A percentile compares a stretch with the other conserved stretches of the same genome.
Conservation (phyloP, 2,797 vertebrate species). For the Aeoliscus strigatus region DNA sequence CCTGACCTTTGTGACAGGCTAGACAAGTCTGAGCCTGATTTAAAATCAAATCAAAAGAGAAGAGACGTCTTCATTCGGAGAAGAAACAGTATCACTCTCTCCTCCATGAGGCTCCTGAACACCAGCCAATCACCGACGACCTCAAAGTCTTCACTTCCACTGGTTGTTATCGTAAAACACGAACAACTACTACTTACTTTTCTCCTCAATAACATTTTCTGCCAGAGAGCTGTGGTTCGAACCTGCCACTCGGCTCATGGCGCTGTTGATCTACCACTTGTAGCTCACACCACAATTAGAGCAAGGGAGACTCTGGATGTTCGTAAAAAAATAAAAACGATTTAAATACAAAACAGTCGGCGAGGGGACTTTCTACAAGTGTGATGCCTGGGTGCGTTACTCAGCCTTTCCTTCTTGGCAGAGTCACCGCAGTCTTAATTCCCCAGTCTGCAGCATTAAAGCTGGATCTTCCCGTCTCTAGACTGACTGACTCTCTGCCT, state of each 20-base stretch:
- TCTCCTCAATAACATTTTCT: too few relatives aligned
- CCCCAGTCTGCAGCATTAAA: slow-evolving; percentile 58
- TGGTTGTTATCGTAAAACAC: too few relatives aligned
- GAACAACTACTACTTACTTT: too few relatives aligned
- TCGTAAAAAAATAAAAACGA: slow-evolving; percentile 23
- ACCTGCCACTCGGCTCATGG: slow-evolving; percentile 7
- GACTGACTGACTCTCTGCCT: slow-evolving; percentile 67
- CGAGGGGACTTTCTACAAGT: slow-evolving; percentile 51
- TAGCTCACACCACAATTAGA: slow-evolving; percentile 15
- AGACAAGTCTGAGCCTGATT: too few relatives aligned
- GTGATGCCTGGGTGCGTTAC: slow-evolving; percentile 57
- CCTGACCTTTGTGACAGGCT: too few relatives aligned
- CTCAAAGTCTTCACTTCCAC: too few relatives aligned
- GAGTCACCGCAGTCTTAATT: slow-evolving; percentile 56
- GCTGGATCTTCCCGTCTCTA: slow-evolving; percentile 62
- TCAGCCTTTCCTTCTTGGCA: slow-evolving; percentile 65
- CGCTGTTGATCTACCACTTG: slow-evolving; percentile 12
- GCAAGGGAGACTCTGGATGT: slow-evolving; percentile 11
- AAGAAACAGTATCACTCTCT: too few relatives aligned
- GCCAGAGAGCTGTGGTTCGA: slow-evolving; percentile 4
- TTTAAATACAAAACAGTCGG: slow-evolving; percentile 16
- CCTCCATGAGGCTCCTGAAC: too few relatives aligned
- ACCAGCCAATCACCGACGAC: too few relatives aligned
- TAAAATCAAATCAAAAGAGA: too few relatives aligned
- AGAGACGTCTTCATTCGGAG: too few relatives aligned